Evolutionary conservation across 2,113 vertebrate species (phyloP).

Genomic region (Puma concolor): DNA sequence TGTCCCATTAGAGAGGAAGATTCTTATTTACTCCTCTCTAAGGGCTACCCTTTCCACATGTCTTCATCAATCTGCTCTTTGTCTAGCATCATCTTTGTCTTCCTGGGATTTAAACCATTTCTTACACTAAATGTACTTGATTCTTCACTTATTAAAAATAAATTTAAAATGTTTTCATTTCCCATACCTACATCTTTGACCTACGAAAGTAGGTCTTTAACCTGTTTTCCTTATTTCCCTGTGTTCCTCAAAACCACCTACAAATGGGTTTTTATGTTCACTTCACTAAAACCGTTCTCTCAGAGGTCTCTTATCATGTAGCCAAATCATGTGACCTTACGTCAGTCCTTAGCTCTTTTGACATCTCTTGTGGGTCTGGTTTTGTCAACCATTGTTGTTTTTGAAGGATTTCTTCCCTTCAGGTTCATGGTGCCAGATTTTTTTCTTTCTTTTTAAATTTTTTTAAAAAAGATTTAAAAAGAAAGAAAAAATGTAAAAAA

Average conservation of each 20-base stretch:
- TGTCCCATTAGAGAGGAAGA: background rate
- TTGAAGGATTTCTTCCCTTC: background rate
- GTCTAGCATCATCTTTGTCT: background rate
- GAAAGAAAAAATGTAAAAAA: background rate
- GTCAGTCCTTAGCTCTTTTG: background rate
- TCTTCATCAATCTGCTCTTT: background rate
- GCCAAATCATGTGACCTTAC: background rate
- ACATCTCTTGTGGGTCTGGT: background rate
- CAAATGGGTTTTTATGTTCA: slow-evolving; percentile 30
- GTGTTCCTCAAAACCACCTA: background rate
- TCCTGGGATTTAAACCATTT: background rate
- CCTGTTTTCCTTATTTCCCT: background rate
- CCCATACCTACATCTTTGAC: background rate
- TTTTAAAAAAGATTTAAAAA: background rate
- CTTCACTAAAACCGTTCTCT: background rate
- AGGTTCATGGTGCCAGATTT: background rate
- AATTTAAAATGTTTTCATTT: background rate
- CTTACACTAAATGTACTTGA: background rate
- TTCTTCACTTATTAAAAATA: slow-evolving; percentile 48
- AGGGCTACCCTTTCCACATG: background rate
- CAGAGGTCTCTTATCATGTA: background rate
- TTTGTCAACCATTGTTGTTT: background rate
- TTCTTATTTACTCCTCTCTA: background rate
- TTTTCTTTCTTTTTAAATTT: slow-evolving; percentile 24
- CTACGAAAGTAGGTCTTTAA: background rate